A percentile compares a stretch with the other conserved stretches of the same genome.
These are phyloP conservation scores for Trichogramma pretiosum DNA, from an alignment of 1,140 invertebrate genomes.

Conservation along the genomic window DNA sequence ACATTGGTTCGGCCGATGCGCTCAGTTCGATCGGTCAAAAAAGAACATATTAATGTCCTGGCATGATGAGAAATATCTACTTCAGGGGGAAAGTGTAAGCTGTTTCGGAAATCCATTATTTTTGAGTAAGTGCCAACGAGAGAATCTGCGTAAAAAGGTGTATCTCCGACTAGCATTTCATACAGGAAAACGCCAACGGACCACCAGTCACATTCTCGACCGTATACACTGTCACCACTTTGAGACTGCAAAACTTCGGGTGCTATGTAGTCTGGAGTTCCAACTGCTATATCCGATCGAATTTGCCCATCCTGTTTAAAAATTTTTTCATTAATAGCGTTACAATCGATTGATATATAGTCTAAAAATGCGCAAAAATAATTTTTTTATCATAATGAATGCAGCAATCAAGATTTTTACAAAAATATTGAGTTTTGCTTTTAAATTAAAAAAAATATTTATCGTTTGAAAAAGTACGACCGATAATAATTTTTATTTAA, in stretches of 20 bases:
- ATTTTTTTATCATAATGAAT: slow-evolving; percentile 3
- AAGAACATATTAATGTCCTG: slow-evolving; percentile 86
- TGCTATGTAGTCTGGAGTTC: slow-evolving; percentile 98
- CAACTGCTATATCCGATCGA: slow-evolving; percentile 93
- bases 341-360: slow-evolving; percentile 3
- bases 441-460: slow-evolving; percentile 11
- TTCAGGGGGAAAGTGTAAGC: slow-evolving; percentile 89
- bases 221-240: slow-evolving; percentile 90
- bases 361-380: slow-evolving; percentile 3
- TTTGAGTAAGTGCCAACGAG: slow-evolving; percentile 97
- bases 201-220: slow-evolving; percentile 99
- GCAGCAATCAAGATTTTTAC: no score
- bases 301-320: slow-evolving; percentile 76
- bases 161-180: slow-evolving; percentile 98
- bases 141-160: slow-evolving; percentile 97
- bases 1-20: slow-evolving; percentile 89
- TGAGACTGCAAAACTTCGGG: slow-evolving; percentile 97
- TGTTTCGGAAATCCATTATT: slow-evolving; percentile 98
- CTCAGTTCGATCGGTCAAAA: slow-evolving; percentile 85
- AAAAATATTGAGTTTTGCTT: no score
- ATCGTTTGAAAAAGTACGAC: not conserved
- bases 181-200: slow-evolving; percentile 97
- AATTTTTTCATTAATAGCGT: no score
- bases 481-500: slow-evolving; percentile 6
- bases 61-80: slow-evolving; percentile 85